Base-by-base conservation (phyloP, 2,888 invertebrate species). In the Chirona hameri region DNA sequence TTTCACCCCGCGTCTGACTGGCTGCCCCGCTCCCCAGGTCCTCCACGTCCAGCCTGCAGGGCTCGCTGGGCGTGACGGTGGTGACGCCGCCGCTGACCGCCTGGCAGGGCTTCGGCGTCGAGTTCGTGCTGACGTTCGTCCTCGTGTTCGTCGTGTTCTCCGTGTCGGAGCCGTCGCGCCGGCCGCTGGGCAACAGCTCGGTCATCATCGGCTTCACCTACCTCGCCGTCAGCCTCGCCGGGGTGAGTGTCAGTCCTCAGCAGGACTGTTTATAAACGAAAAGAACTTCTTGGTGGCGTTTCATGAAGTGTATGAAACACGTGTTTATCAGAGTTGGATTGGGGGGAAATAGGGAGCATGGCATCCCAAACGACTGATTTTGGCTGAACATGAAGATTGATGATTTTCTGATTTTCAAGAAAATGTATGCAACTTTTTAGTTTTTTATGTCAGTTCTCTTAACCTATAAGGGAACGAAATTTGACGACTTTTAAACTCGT, bases 121-220 rank as follows among this genome's bases (percentile, higher is more conserved):
- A 98, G 88, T 93, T 93, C 0, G 89, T 97, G 87, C 92, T 96
- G 85, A 96, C 97, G 79, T 93, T 97, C 87, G 91, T 97, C n/a
- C 91, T 97, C 84, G 92, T 97, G 60, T 91, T 97, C 85, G 94
- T 95, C 7, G 94, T 97, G 29, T 96, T 95, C 88, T 86, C 87
- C 80, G 87, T 88, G 52, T 95, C 95, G 81, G 86, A 87, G 82
- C 86, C 87, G 21, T 86, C 86, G 80, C 83, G 86, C 29, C 85
- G 85, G 82, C 85, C 85, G 46, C 83, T 86, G 79, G 87, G 86
- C 18, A 86, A 85, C 81, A 86, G 86, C 69, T 85, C 87, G 46
- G 83, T 87, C 24, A 85, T 86, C 52, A 84, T 87, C 18, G 87
- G 87, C 21, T 81, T 86, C 31, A 86, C 86, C 65, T 87, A 87